Conservation (phyloP, 2,888 invertebrate species). For the Leistus spinibarbis region DNA sequence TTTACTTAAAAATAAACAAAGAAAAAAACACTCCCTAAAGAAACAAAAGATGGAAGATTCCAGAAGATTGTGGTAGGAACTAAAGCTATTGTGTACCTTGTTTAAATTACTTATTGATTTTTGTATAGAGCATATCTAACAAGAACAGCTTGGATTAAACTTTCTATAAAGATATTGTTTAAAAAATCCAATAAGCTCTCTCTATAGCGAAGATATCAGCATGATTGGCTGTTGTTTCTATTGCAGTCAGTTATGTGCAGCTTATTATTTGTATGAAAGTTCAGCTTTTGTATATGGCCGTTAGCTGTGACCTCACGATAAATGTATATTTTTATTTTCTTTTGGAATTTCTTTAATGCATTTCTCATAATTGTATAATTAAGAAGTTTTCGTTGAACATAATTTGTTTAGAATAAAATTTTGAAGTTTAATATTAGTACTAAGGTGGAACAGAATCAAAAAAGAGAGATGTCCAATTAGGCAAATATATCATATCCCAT, state of each 20-base stretch:
- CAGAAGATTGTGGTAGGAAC: not conserved
- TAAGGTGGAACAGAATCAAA: too few species aligned
- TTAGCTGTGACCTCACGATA: too few species aligned
- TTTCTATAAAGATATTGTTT: not conserved
- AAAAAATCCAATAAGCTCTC: not conserved
- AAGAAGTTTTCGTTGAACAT: too few species aligned
- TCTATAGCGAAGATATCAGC: not conserved
- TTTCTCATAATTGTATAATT: too few species aligned
- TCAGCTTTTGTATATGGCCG: not conserved
- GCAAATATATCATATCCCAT: too few species aligned
- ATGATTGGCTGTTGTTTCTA: not conserved
- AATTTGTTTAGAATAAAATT: too few species aligned
- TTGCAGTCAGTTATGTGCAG: not conserved
- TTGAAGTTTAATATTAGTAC: too few species aligned
- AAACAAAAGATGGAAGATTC: not conserved
- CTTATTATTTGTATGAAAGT: not conserved
- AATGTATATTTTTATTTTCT: too few species aligned
- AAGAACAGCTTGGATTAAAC: constrained; percentile 2
- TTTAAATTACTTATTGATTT: constrained; percentile 3
- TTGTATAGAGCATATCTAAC: not conserved
- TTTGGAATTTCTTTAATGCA: too few species aligned
- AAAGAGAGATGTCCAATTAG: too few species aligned
- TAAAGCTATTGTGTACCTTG: constrained; percentile 4
- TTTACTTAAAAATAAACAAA: too few species aligned
- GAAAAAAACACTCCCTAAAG: too few species aligned